phyloP scores from a whole-genome alignment of 1,140 invertebrate species.

The Zaprionus africanus region DNA sequence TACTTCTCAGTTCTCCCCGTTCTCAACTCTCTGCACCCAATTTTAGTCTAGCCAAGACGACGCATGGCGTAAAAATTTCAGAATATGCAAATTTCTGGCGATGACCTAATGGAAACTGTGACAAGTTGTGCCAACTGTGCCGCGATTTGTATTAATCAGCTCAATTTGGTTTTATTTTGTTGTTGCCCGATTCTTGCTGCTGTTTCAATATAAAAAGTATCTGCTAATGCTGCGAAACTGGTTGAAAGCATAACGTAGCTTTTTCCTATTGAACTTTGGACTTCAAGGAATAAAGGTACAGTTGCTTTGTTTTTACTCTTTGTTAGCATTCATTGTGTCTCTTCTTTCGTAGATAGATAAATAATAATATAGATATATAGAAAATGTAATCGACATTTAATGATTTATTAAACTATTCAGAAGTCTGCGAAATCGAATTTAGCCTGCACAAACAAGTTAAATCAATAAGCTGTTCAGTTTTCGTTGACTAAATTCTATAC shows the following conservation, averaged over 20 bases:
- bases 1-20: not conserved
- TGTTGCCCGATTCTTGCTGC: slow-evolving; percentile 8
- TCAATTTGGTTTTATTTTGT: slow-evolving; percentile 34
- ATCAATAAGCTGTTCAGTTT: too few species aligned
- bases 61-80: slow-evolving; percentile 52
- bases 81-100: slow-evolving; percentile 68
- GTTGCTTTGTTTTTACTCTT: too few species aligned
- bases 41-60: slow-evolving; percentile 17
- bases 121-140: slow-evolving; percentile 73
- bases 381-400: too few species aligned
- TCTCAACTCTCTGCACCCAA: not conserved
- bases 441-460: too few species aligned
- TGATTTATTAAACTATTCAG: too few species aligned
- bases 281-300: too few species aligned
- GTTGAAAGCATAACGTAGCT: not conserved
- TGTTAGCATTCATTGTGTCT: too few species aligned
- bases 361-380: too few species aligned
- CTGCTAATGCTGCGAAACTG: not conserved
- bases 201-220: not conserved
- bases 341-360: too few species aligned
- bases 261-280: too few species aligned
- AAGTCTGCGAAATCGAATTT: too few species aligned
- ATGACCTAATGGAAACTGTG: slow-evolving; percentile 80
- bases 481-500: too few species aligned
- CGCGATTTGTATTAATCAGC: slow-evolving; percentile 75